These are phyloP conservation scores for Tetragnatha versicolor DNA, from an alignment of 1,140 invertebrate genomes.

Conservation along the genomic window DNA sequence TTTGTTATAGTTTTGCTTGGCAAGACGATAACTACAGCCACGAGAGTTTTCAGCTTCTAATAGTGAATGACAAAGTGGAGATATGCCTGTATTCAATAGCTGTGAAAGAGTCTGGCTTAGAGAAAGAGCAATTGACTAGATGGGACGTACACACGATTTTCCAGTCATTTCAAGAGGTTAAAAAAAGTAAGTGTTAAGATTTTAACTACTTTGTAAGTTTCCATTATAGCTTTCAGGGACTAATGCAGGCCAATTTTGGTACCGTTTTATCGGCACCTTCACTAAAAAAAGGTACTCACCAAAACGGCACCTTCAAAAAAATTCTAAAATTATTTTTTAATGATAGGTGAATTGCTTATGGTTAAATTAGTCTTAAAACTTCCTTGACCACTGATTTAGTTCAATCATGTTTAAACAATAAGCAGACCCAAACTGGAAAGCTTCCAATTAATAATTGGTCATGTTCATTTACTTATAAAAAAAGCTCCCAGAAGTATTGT, in stretches of 20 bases:
- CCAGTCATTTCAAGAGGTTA: conserved; percentile 30
- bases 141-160: conserved; percentile 29
- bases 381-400: too few relatives aligned
- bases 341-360: background rate
- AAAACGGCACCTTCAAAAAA: too few relatives aligned
- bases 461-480: too few relatives aligned
- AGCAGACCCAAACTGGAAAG: too few relatives aligned
- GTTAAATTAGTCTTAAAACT: too few relatives aligned
- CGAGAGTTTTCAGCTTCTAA: background rate
- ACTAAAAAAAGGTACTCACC: background rate
- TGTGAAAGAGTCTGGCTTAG: background rate
- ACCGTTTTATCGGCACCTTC: background rate
- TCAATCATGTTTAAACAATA: too few relatives aligned
- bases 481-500: too few relatives aligned
- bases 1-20: conserved; percentile 39
- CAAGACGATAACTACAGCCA: conserved; percentile 44
- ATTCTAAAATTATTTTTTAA: background rate
- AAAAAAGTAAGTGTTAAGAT: conserved; percentile 27
- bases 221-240: background rate
- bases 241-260: background rate
- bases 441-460: too few relatives aligned
- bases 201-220: background rate
- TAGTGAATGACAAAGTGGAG: conserved; percentile 16
- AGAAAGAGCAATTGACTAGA: conserved; percentile 1
- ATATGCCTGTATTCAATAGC: conserved; percentile 15